Evolutionary conservation across 2,888 invertebrate species (phyloP), one percentile per base, ranked within the genome.

Genomic region (Tortricodes alternella): DNA sequence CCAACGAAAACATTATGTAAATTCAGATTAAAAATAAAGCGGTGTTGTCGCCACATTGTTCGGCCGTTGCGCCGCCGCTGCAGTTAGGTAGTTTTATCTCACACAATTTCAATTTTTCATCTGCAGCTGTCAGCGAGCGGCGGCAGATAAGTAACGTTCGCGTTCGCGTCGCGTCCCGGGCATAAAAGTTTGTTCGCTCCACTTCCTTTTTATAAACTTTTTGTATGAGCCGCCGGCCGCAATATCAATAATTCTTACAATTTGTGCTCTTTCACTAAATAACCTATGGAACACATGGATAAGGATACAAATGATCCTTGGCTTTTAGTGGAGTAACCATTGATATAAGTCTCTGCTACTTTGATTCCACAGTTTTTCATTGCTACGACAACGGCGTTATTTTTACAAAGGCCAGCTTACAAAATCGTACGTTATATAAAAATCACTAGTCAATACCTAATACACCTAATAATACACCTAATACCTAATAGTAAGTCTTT

Each of bases 81-180:
- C 82, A 85, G 87, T 86, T 86, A 82, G 85, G 85, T 85, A 83
- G 86, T 89, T 90, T 90, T 90, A 89, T 89, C 90, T 89, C 88
- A 80, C 84, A 89, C 89, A 88, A 89, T 89, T 90, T 90, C 89
- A 90, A 90, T 90, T 89, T 89, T 90, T 90, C 89, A 90, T 89
- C 88, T 90, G 89, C 86, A 85, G 82, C 89, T 88, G 89, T 89
- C 89, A 88, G 89, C 88, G 76, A 80, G 78, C 83, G 78, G 80
- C 74, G 80, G 81, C 75, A 89, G 89, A 90, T 90, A 90, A 89
- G 89, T 89, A 89, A 89, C 88, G 84, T 74, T 77, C 80, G 78
- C 80, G 80, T 74, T 80, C 76, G 76, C 78, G 78, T 78, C 81
- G 82, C 77, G 76, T 80, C 80, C 79, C 81, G 73, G 77, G 79